Evolutionary conservation across 2,888 invertebrate genomes (phyloP).

Genomic region (Fragum whitleyi): DNA sequence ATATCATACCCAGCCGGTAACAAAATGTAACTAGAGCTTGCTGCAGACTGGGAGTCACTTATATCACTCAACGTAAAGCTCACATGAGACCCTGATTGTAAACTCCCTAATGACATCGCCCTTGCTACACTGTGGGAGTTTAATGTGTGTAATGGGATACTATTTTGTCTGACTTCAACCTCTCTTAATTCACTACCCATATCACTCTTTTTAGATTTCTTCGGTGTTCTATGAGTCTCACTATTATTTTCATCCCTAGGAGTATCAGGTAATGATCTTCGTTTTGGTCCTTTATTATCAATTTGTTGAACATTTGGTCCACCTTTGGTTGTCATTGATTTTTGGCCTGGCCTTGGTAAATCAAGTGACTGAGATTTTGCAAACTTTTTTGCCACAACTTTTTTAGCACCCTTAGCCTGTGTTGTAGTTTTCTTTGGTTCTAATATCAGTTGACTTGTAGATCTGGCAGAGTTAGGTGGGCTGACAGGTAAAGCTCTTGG

Average conservation of each 20-base stretch:
- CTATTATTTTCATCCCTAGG: not conserved
- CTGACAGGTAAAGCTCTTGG: slow-evolving; percentile 4
- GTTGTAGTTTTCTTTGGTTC: not conserved
- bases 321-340: not conserved
- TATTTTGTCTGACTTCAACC: slow-evolving; percentile 41
- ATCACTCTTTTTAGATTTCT: slow-evolving; percentile 23
- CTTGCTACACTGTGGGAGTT: slow-evolving; percentile 14
- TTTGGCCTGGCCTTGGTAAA: not conserved
- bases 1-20: not conserved
- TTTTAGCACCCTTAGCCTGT: not conserved
- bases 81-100: slow-evolving; percentile 18
- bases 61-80: slow-evolving; percentile 14
- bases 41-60: not conserved
- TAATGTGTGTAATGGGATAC: slow-evolving; percentile 37
- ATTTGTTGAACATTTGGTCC: not conserved
- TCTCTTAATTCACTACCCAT: slow-evolving; percentile 39
- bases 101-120: slow-evolving; percentile 12
- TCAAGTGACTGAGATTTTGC: not conserved
- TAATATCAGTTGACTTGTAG: slow-evolving; percentile 36
- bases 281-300: not conserved
- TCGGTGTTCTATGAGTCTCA: not conserved
- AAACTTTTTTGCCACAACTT: not conserved
- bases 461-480: slow-evolving; percentile 33
- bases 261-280: slow-evolving; percentile 3
- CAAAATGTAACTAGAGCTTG: not conserved